Evolutionary conservation across 1,140 invertebrate species (phyloP), one percentile per base, ranked within the genome.

Genomic region (Pinna nobilis): DNA sequence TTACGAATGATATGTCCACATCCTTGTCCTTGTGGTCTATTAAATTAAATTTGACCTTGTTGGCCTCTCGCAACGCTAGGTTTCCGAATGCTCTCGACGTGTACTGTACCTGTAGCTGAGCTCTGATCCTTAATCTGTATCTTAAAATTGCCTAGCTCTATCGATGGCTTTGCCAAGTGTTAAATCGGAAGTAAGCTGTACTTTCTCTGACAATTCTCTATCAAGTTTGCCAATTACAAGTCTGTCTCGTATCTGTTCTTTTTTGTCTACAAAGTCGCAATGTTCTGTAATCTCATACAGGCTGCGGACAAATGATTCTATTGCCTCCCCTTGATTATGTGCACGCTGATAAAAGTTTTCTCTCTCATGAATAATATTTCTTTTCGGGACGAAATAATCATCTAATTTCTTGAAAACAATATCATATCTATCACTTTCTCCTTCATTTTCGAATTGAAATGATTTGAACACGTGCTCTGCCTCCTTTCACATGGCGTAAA

Each of bases 301-400:
- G 5, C 4, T 35, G 28, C 72, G 33, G 2, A 70, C 41, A 55
- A 78, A 78, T 18, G 25, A 23, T 33, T 78, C 61, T 13, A 70
- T 39, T 2, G 47, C 49, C 44, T 78, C 66, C n/a, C 66, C 50
- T 1, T 23, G 39, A 25, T 23, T 11, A 37, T 74, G 76, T 65
- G 13, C 39, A 6, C 66, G 35, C 51, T 53, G 39, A 53, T 69
- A 32, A 47, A 78, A 74, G 15, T 47, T 44, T 2, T 50, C 53
- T 47, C 71, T 69, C 39, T 78, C 70, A 23, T 70, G 67, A 18
- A 78, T 78, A n/a, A 66, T 60, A 41, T 78, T 78, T 35, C 67
- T 35, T 33, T 70, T 69, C 2, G 66, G 71, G 47, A 78, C 32
- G 51, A 78, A 78, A 65, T 78, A 64, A n/a, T 50, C 33, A 20